Evolutionary conservation across 2,888 invertebrate genomes (phyloP), one percentile per base, ranked within the genome.

Genomic region (Aleiodes leptofemur): DNA sequence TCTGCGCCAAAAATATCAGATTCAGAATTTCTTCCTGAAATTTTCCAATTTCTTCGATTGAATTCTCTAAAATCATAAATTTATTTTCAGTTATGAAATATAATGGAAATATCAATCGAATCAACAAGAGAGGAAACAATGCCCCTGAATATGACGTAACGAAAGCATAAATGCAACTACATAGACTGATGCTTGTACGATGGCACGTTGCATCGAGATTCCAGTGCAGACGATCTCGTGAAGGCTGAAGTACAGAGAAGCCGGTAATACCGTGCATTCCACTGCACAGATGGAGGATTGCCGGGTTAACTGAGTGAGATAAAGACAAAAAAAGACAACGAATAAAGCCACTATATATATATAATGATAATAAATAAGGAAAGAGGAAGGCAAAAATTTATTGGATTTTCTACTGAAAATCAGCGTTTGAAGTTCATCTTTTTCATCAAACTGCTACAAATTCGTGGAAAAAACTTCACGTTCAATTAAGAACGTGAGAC

Each of bases 201-300:
- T 73, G 77, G 76, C 73, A 77, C 76, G 75, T 78, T 71, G 51
- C 68, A 73, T 73, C 48, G 74, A 74, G 78, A 79, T 76, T 77
- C 76, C 77, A 73, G 53, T 31, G 76, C 31, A 55, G 61, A 74
- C 50, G 74, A 68, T 73, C 66, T 66, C 57, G 34, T 29, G 59
- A 61, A 23, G 55, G 51, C 53, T 38, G 64, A 70, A 73, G 78
- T 72, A 61, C 55, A 66, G 48, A 71, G 68, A 69, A 77, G 73
- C 78, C 78, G 78, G 78, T 79, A 77, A 77, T 68, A 68, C 72
- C 73, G 57, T 68, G 61, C 69, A 73, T 76, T 76, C 73, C 73
- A 66, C 53, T n/a, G 69, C 14, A 56, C 38, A 75, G 48, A 76
- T 64, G 56, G 29, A 69, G 53, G 74, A 61, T 34, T 43, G 51